Evolutionary conservation across 37 sponge, comb jelly and placozoan genomes (phyloP), one percentile per base, ranked within the genome.

Genomic region (Mnemiopsis leidyi): DNA sequence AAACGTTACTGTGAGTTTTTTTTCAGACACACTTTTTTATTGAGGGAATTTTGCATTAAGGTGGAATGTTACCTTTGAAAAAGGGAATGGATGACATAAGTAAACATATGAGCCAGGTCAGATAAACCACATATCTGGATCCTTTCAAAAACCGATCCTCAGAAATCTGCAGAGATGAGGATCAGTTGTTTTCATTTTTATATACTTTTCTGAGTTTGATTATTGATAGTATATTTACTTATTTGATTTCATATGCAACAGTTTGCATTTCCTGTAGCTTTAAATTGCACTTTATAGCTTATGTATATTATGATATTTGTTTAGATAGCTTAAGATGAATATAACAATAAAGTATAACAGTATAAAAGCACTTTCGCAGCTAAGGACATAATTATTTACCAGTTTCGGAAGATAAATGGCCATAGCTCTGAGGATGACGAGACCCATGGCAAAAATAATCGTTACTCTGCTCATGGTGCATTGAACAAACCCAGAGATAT

Each of bases 391-490:
- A 48, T 48, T 18, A 18, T 18, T 71, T 71, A 71, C 75, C 75
- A 5, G 5, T 71, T 71, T 71, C 7, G 75, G 75, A 23, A 5
- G 30, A 25, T 71, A 71, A 5, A 71, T 71, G 5, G 75, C 75
- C 30, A 71, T 29, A 23, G n/a, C 75, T 29, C 75, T n/a, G 25
- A 71, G 25, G 75, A 28, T 18, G 75, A 71, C 75, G 5, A 71
- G 75, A n/a, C 5, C 2, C 75, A 71, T 71, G 7, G 75, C 30
- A 5, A 71, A n/a, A 23, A 71, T n/a, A 5, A 71, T n/a, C n/a
- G 75, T 29, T 28, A 71, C 30, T n/a, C 75, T n/a, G 75, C 75
- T 29, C 75, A 28, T 71, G 75, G 75, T 71, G 30, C 75, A 71
- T 25, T 71, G 75, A n/a, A 71, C 75, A 28, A 71, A 71, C 7